Percentiles rank a stretch among this genome's conserved stretches.
phyloP scores from a whole-genome alignment of 2,113 vertebrate genomes.

The Rafetus swinhoei region DNA sequence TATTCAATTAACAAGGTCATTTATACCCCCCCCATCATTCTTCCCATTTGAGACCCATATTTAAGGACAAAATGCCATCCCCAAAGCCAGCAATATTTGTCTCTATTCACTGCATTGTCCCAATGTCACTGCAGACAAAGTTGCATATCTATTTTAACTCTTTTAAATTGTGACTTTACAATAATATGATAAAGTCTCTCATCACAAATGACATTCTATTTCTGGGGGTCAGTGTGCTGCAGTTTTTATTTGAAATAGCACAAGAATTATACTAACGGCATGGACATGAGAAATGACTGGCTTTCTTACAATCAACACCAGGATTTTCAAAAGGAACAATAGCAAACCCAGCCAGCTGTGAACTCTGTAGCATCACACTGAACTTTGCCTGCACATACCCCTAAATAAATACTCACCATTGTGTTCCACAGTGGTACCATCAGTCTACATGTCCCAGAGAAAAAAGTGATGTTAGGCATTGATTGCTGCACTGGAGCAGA shows the following conservation, averaged over 20 bases:
- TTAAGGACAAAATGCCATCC: conserved; percentile 46
- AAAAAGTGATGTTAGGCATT: neutral
- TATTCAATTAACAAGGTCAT: conserved; percentile 10
- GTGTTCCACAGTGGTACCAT: neutral
- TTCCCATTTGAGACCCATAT: neutral
- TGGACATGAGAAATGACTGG: conserved; percentile 35
- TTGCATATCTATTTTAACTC: conserved; percentile 61
- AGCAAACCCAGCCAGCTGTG: neutral
- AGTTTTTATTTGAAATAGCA: conserved; percentile 30
- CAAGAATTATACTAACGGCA: conserved; percentile 41
- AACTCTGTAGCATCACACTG: conserved; percentile 18
- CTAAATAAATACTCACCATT: conserved; percentile 47
- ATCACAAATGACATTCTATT: conserved; percentile 38
- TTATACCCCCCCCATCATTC: neutral
- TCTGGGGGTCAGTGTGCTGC: conserved; percentile 5
- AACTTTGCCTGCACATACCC: neutral
- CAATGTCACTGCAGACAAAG: conserved; percentile 44
- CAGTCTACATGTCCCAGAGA: neutral
- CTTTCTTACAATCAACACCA: conserved; percentile 13
- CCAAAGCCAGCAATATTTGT: conserved; percentile 37
- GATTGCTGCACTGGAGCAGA: neutral
- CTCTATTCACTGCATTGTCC: conserved; percentile 35
- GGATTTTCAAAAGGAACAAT: neutral
- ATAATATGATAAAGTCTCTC: conserved; percentile 46
- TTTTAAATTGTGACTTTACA: conserved; percentile 48